Conservation (phyloP, 2,888 invertebrate species). For the Cetonia aurata region DNA sequence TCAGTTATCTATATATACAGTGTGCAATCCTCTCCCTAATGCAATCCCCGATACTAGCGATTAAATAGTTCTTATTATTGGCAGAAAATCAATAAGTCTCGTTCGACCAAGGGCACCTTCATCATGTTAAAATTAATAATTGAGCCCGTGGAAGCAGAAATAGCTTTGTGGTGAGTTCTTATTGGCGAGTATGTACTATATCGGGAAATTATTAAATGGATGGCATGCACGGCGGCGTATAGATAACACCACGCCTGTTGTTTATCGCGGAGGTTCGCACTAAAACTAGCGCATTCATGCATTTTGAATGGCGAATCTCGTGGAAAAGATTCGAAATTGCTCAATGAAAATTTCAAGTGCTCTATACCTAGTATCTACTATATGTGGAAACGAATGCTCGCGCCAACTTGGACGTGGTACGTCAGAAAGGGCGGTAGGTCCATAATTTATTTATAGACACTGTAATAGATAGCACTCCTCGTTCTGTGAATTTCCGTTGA, state of each 20-base stretch:
- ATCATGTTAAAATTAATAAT: constrained; percentile 27
- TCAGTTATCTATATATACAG: too few relatives aligned
- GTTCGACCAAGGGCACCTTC: constrained; percentile 27
- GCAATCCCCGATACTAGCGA: constrained; percentile 9
- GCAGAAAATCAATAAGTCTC: constrained; percentile 18
- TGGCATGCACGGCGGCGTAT: constrained; percentile 10
- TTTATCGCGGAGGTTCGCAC: neutral
- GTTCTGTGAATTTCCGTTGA: too few relatives aligned
- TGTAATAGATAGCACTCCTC: too few relatives aligned
- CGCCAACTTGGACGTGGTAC: neutral
- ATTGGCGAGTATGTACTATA: neutral
- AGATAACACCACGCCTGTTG: neutral
- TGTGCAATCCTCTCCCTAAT: neutral
- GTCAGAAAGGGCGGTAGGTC: neutral
- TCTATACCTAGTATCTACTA: too few relatives aligned
- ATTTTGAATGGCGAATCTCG: constrained; percentile 13
- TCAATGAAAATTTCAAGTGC: constrained; percentile 18
- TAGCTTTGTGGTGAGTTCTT: constrained; percentile 9
- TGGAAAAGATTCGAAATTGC: constrained; percentile 11
- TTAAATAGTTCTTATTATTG: constrained; percentile 27
- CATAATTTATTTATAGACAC: constrained; percentile 6
- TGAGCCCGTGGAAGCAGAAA: constrained; percentile 26
- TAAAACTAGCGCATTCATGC: neutral
- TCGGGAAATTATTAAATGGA: constrained; percentile 33
- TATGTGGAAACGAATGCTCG: neutral